A percentile compares a stretch with the other conserved stretches of the same genome.
phyloP scores from a whole-genome alignment of 2,113 vertebrate species.

The zebrafish (Danio rerio) region DNA sequence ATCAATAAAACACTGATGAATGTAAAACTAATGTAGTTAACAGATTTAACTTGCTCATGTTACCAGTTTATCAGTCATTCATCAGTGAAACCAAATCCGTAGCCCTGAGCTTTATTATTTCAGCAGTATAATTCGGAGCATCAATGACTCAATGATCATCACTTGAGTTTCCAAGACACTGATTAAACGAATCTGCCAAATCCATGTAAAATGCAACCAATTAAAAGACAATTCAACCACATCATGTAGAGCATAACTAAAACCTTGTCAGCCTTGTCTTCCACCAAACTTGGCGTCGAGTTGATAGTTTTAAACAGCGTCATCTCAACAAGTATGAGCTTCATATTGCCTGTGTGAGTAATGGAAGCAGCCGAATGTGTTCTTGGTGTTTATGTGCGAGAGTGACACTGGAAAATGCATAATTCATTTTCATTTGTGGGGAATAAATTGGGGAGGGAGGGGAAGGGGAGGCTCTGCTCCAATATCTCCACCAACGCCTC shows the following conservation, averaged over 20 bases:
- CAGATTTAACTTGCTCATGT: no score
- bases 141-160: no score
- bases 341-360: slow-evolving; percentile 42
- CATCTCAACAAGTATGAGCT: slow-evolving; percentile 26
- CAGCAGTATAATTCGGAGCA: no score
- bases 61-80: no score
- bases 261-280: neutral
- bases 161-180: no score
- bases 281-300: slow-evolving; percentile 41
- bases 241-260: neutral
- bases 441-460: slow-evolving; percentile 55
- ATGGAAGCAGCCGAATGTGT: slow-evolving; percentile 42
- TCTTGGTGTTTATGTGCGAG: slow-evolving; percentile 47
- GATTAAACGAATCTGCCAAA: neutral
- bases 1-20: no score
- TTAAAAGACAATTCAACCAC: neutral
- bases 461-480: slow-evolving; percentile 38
- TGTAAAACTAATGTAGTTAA: no score
- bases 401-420: slow-evolving; percentile 72
- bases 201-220: neutral
- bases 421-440: slow-evolving; percentile 79
- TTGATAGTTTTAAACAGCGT: slow-evolving; percentile 49
- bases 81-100: no score
- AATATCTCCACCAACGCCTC: slow-evolving; percentile 54
- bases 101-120: no score